Evolutionary conservation across 2,888 invertebrate genomes (phyloP).

Genomic region (Apeira syringaria): DNA sequence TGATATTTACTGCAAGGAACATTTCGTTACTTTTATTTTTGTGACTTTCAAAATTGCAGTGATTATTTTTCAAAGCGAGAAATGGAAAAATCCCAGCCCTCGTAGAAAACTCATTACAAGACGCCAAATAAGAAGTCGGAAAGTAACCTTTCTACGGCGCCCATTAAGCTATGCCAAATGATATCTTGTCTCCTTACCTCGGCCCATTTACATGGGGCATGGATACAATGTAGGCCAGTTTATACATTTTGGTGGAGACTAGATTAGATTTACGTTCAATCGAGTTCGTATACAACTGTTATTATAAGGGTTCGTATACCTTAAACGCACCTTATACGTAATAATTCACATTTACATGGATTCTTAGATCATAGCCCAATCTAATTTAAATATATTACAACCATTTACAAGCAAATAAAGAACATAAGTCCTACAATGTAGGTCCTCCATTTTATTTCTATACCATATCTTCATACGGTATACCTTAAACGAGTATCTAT

Average conservation of each 20-base stretch:
- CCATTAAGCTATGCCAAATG: conserved; percentile 78
- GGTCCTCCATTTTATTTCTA: no score
- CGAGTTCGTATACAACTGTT: no score
- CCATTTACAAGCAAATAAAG: no score
- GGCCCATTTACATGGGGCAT: conserved; percentile 70
- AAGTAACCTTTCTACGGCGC: conserved; percentile 70
- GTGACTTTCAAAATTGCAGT: conserved; percentile 24
- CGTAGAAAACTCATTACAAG: conserved; percentile 77
- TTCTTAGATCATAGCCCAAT: no score
- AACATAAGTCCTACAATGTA: no score
- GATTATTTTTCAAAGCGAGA: conserved; percentile 56
- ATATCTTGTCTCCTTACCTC: conserved; percentile 70
- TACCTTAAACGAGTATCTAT: no score
- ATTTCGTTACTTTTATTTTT: conserved; percentile 14
- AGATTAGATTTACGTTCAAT: neutral
- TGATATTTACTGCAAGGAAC: conserved; percentile 6
- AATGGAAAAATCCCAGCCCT: conserved; percentile 47
- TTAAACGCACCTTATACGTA: no score
- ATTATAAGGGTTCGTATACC: no score
- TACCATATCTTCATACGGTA: no score
- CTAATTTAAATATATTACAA: no score
- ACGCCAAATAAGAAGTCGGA: conserved; percentile 75
- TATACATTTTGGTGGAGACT: neutral
- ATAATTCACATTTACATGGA: no score
- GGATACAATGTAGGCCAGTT: conserved; percentile 12